Conservation (phyloP, 2,113 vertebrate species). For the Trichomycterus rosablanca region DNA sequence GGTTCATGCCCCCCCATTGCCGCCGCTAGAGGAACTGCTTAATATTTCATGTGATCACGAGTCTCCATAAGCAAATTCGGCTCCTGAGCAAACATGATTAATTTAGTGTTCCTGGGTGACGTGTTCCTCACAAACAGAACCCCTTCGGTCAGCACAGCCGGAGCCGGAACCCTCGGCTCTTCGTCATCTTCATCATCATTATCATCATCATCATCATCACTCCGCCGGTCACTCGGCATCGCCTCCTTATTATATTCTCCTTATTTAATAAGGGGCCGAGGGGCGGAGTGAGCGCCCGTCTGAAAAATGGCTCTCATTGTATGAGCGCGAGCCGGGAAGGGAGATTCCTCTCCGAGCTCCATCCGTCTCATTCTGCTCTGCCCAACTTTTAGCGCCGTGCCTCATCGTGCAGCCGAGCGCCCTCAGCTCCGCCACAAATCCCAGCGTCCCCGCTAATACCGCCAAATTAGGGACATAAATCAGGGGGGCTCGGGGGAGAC, state of each 20-base stretch:
- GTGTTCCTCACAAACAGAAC: slow-evolving; percentile 51
- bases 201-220: slow-evolving; percentile 69
- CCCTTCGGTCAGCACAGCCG: slow-evolving; percentile 61
- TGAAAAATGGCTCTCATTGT: too few species aligned
- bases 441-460: too few species aligned
- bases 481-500: too few species aligned
- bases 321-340: too few species aligned
- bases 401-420: too few species aligned
- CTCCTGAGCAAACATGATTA: slow-evolving; percentile 86
- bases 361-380: too few species aligned
- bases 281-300: too few species aligned
- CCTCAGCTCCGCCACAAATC: too few species aligned
- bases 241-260: not conserved
- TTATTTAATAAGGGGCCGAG: slow-evolving; percentile 24
- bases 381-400: too few species aligned
- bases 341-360: too few species aligned
- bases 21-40: slow-evolving; percentile 72
- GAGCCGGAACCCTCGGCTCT: slow-evolving; percentile 62
- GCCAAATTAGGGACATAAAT: too few species aligned
- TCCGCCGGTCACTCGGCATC: not conserved
- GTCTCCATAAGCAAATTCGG: slow-evolving; percentile 92
- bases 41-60: slow-evolving; percentile 94
- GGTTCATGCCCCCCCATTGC: slow-evolving; percentile 69
- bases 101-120: slow-evolving; percentile 78
- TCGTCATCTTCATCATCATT: too few species aligned